Conservation (phyloP, 2,797 vertebrate species). For the Gallinago solitaria region DNA sequence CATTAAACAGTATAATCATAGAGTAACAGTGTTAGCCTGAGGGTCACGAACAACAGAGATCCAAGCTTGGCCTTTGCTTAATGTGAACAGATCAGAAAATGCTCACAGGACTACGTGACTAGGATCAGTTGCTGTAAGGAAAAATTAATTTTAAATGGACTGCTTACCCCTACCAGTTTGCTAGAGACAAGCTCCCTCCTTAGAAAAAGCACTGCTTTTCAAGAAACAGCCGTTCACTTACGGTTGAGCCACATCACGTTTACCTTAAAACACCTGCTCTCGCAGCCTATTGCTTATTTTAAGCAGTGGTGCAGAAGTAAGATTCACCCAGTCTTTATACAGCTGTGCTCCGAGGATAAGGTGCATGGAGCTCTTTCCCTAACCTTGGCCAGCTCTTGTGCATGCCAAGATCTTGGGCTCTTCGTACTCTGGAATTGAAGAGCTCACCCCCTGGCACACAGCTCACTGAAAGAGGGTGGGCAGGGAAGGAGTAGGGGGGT, state of each 20-base stretch:
- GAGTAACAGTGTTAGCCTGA: not conserved
- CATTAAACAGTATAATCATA: not conserved
- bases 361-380: not conserved
- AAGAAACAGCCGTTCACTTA: not conserved
- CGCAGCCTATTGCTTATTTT: not conserved
- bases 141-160: not conserved
- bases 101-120: accelerated
- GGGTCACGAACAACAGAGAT: not conserved
- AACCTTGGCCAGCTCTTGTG: not conserved
- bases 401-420: accelerated
- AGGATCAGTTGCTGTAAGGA: not conserved
- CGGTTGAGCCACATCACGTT: not conserved
- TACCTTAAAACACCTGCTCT: not conserved
- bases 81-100: not conserved
- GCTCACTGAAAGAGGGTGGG: not conserved
- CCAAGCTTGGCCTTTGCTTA: not conserved
- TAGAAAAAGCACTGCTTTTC: not conserved
- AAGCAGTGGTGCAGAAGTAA: not conserved
- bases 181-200: not conserved
- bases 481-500: not conserved
- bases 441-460: accelerated
- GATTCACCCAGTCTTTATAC: not conserved
- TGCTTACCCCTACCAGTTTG: not conserved
- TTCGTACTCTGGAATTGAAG: not conserved
- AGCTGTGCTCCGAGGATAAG: not conserved